Base-by-base conservation (phyloP, 2,797 vertebrate species). In the Oryzias sinensis region DNA sequence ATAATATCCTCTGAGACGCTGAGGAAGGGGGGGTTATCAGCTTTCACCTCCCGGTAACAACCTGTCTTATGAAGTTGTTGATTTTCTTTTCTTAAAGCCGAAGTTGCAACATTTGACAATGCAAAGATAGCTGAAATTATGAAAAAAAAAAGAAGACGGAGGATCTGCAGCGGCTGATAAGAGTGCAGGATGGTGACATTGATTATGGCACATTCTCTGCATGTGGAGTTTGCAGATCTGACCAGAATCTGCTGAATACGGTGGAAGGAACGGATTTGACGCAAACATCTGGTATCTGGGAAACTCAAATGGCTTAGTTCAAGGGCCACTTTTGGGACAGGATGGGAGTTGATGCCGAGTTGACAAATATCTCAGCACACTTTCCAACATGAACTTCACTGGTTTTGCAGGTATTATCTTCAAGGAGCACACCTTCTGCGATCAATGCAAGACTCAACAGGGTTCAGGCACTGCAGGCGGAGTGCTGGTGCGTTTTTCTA, bases 141-240 rank as follows among this genome's bases (percentile, higher is more conserved):
- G 83, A 70, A 49, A 66, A 76, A 65, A 74, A 77, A 71, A 55
- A 61, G 43, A 7, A 27, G 27, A 27, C 25, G 1, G 43, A 67
- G 77, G 68, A 90, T 89, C 87, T 92, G 88, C 76, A 59, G 41
- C 62, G 49, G 75, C 56, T 72, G 90, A 91, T 91, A 91, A 90
- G 83, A 74, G 62, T 46, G 59, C 65, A 52, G 77, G 82, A 78
- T 72, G 79, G 62, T 85, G 70, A 83, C 75, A 88, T 62, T 90
- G 89, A 91, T 90, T 87, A 70, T 67, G 57, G 54, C 49, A 72
- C 62, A 50, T 72, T 78, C 83, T 72, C 70, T 72, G 74, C 62
- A 47, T 76, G 74, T 37, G 59, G 41, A 73, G 80, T 84, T 63
- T 85, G 85, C 82, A 86, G 87, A 89, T 87, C 62, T 60, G 45